Conservation (phyloP, 2,113 vertebrate species). For the Motacilla tschutschensis region DNA sequence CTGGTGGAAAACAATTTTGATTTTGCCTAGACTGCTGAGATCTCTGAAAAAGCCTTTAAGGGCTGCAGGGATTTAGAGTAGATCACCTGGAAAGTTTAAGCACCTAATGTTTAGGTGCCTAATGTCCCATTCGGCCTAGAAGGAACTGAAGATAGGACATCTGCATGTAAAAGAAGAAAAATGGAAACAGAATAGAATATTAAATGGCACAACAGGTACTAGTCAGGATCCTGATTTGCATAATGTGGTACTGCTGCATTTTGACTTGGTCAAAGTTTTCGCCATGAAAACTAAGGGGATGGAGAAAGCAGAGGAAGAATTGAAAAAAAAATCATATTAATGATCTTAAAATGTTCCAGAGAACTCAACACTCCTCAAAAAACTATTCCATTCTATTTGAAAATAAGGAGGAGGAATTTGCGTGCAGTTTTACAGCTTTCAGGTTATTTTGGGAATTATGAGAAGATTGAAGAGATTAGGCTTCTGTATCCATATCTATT, state of each 20-base stretch:
- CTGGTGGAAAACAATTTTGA: not conserved
- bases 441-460: not conserved
- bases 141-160: not conserved
- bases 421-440: not conserved
- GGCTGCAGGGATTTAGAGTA: fast-evolving
- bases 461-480: not conserved
- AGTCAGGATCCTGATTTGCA: not conserved
- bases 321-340: not conserved
- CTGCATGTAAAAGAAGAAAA: not conserved
- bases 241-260: fast-evolving
- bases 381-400: not conserved
- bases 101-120: not conserved
- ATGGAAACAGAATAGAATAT: not conserved
- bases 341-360: not conserved
- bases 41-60: not conserved
- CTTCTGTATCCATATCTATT: not conserved
- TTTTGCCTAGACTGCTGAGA: not conserved
- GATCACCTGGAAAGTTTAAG: not conserved
- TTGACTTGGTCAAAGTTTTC: not conserved
- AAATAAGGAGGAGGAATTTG: not conserved
- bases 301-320: not conserved
- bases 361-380: not conserved
- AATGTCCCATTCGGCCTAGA: not conserved
- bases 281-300: not conserved
- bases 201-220: not conserved